Base-by-base conservation (phyloP, 2,888 invertebrate genomes). In the Arrhopalites spinosus region DNA sequence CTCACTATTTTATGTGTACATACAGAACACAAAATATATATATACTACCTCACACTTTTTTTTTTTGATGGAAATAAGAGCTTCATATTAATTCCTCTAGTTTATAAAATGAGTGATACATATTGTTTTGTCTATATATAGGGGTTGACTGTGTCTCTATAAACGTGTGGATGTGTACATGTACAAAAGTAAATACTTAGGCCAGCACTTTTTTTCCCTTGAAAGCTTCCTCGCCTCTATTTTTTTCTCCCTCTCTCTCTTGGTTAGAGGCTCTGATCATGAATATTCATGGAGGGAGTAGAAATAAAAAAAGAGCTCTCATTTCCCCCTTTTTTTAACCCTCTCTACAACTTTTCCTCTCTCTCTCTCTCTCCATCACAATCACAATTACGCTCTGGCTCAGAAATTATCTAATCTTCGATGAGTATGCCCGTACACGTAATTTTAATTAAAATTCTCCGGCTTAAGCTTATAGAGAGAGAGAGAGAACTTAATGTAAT, bases 361-460 rank as follows among this genome's bases (percentile, higher is more conserved):
- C 20, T 13, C 61, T 61, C 61, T 29, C 61, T 27, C 53, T 66
- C 73, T 67, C 73, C 53, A 67, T 77, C 73, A 70, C 77, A 75
- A 78, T 77, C 77, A 78, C 77, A 78, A 77, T 77, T 75, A 78
- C 75, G 67, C 74, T 72, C 59, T 69, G 64, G 71, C 72, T 63
- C 73, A 73, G 63, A 74, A 79, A 79, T 80, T 78, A 80, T 79
- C 78, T 80, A 81, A 81, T 81, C 80, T 81, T 79, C 77, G 79
- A 79, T 73, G 81, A 78, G 80, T 78, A 79, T 79, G 79, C 78
- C 72, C 72, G 77, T 79, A 78, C 81, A 81, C 78, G 81, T 81
- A 80, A 81, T 81, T 81, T 81, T 81, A 81, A 81, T 81, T 81
- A 81, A 81, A 81, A 80, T 80, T 81, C 78, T 78, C 78, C 74